Conservation (phyloP, 2,888 invertebrate genomes). For the Parnassius mnemosyne region DNA sequence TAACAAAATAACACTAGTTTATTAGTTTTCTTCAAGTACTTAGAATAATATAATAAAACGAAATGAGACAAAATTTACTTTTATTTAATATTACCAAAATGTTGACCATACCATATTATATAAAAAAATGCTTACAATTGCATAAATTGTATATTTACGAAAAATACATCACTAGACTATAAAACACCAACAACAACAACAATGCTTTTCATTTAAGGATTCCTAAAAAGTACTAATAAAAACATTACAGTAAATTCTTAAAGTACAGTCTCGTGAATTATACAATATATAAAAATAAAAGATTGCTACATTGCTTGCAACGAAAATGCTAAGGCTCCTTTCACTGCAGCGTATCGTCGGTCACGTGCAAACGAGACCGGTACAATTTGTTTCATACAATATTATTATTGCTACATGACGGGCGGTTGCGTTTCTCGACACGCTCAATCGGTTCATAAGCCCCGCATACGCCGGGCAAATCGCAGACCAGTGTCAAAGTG, state of each 20-base stretch:
- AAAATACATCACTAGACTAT: slow-evolving; percentile 12
- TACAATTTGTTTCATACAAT: too few relatives aligned
- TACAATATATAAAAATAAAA: neutral
- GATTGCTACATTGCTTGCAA: neutral
- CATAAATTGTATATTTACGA: neutral
- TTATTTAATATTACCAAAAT: slow-evolving; percentile 13
- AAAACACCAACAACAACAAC: slow-evolving; percentile 17
- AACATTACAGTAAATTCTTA: slow-evolving; percentile 10
- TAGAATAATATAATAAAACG: slow-evolving; percentile 13
- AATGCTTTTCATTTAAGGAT: slow-evolving; percentile 5
- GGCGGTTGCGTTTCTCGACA: too few relatives aligned
- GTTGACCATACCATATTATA: slow-evolving; percentile 1
- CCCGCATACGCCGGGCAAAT: too few relatives aligned
- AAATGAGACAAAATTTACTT: neutral
- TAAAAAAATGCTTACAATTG: slow-evolving; percentile 11
- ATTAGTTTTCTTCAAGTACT: slow-evolving; percentile 3
- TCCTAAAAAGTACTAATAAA: slow-evolving; percentile 2
- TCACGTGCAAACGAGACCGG: too few relatives aligned
- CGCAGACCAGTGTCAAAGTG: too few relatives aligned
- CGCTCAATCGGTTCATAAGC: too few relatives aligned
- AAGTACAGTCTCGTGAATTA: slow-evolving; percentile 12
- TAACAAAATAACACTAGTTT: too few relatives aligned
- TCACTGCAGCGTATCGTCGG: too few relatives aligned
- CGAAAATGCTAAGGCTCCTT: neutral
- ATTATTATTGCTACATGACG: too few relatives aligned